Evolutionary conservation across 2,797 vertebrate genomes (phyloP).

Genomic region (Myotis pilosus): DNA sequence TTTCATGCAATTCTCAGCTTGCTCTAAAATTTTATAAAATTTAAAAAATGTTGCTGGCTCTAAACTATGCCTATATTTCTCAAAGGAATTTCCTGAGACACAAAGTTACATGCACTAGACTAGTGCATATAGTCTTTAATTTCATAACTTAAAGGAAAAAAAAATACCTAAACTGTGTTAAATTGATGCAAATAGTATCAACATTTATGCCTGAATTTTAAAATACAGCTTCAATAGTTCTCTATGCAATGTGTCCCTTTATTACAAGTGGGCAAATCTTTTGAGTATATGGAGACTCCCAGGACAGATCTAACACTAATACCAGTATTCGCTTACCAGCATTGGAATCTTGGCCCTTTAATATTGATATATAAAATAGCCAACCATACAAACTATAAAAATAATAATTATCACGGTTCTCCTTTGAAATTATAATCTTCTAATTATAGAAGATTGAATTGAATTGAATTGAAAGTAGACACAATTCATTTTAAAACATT

Average conservation of each 20-base stretch:
- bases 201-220: conserved; percentile 35
- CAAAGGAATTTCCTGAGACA: conserved; percentile 18
- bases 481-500: conserved; percentile 4
- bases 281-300: background rate
- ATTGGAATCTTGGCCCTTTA: background rate
- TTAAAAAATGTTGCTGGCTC: background rate
- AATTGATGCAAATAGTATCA: background rate
- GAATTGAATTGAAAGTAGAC: background rate
- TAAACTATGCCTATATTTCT: background rate
- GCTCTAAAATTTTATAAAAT: background rate
- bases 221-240: conserved; percentile 9
- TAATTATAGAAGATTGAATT: background rate
- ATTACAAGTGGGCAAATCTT: conserved; percentile 1
- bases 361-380: background rate
- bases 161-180: background rate
- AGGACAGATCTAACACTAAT: background rate
- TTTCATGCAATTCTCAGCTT: conserved; percentile 2
- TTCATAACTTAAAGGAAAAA: background rate
- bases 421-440: conserved; percentile 4
- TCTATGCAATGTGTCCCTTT: background rate
- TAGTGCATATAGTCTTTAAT: background rate
- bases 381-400: background rate
- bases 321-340: background rate
- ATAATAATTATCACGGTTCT: background rate
- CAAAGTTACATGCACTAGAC: background rate